A percentile compares a stretch with the other conserved stretches of the same genome.
phyloP scores from a whole-genome alignment of 2,888 invertebrate genomes.

The Scaptomyza caliginosa region DNA sequence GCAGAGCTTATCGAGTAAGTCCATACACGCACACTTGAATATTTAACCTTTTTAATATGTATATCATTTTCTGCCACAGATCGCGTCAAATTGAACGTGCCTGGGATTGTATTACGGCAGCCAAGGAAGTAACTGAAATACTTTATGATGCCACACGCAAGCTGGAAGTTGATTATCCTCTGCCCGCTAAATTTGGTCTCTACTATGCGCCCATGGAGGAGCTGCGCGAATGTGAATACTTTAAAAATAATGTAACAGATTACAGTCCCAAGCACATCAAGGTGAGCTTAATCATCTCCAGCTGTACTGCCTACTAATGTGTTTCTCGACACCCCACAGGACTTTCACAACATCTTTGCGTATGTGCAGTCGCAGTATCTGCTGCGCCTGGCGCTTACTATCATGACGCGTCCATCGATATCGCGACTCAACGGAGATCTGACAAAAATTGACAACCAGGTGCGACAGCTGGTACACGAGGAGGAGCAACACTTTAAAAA shows the following conservation, averaged over 20 bases:
- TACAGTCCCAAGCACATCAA: constrained; percentile 83
- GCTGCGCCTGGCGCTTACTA: constrained; percentile 81
- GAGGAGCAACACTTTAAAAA: constrained; percentile 82
- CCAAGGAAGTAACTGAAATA: constrained; percentile 82
- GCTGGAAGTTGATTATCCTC: constrained; percentile 75
- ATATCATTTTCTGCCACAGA: constrained; percentile 50
- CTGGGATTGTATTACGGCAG: constrained; percentile 83
- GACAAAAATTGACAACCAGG: constrained; percentile 74
- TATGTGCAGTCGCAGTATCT: constrained; percentile 84
- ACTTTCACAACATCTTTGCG: constrained; percentile 84
- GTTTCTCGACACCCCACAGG: constrained; percentile 58
- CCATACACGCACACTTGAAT: no score
- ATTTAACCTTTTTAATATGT: neutral
- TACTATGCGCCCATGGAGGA: constrained; percentile 83
- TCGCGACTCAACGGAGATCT: constrained; percentile 74
- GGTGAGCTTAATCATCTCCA: constrained; percentile 47
- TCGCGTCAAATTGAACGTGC: constrained; percentile 82
- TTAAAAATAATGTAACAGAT: constrained; percentile 82
- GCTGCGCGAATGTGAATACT: constrained; percentile 83
- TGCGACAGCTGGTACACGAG: constrained; percentile 80
- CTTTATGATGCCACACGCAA: constrained; percentile 83
- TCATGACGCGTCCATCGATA: constrained; percentile 79
- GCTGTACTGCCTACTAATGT: neutral
- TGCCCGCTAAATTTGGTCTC: constrained; percentile 73
- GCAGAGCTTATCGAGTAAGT: constrained; percentile 81